Conservation (phyloP, 1,140 invertebrate genomes). For the Zaprionus vittiger region DNA sequence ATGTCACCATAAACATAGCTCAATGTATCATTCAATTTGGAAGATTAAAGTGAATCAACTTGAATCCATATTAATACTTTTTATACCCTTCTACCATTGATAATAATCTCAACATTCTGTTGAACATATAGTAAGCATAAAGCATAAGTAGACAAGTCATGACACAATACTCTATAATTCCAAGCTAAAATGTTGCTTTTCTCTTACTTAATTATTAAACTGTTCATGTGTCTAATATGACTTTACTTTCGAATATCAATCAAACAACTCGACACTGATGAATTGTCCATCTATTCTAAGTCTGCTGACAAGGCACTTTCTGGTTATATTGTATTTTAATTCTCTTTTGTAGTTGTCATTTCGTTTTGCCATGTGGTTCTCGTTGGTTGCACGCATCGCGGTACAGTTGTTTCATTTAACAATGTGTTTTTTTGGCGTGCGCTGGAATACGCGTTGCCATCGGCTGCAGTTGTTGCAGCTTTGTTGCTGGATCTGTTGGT, state of each 20-base stretch:
- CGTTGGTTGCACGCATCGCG: constrained; percentile 15
- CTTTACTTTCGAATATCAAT: not conserved
- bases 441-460: constrained; percentile 2
- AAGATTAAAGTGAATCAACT: not conserved
- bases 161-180: too few relatives aligned
- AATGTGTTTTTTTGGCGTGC: constrained; percentile 41
- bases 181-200: too few relatives aligned
- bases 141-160: too few relatives aligned
- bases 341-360: not conserved
- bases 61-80: too few relatives aligned
- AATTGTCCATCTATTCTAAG: not conserved
- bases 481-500: constrained; percentile 52
- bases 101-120: too few relatives aligned
- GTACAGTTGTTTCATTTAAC: constrained; percentile 17
- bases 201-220: not conserved
- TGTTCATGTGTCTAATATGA: not conserved
- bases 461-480: constrained; percentile 26
- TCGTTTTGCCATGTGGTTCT: constrained; percentile 47
- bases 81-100: too few relatives aligned
- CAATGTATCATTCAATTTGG: not conserved
- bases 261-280: not conserved
- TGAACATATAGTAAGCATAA: too few relatives aligned
- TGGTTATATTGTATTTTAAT: too few relatives aligned
- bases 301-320: too few relatives aligned
- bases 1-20: not conserved